These are phyloP conservation scores for Allacma fusca DNA, from an alignment of 2,888 invertebrate genomes.

Conservation along the genomic window DNA sequence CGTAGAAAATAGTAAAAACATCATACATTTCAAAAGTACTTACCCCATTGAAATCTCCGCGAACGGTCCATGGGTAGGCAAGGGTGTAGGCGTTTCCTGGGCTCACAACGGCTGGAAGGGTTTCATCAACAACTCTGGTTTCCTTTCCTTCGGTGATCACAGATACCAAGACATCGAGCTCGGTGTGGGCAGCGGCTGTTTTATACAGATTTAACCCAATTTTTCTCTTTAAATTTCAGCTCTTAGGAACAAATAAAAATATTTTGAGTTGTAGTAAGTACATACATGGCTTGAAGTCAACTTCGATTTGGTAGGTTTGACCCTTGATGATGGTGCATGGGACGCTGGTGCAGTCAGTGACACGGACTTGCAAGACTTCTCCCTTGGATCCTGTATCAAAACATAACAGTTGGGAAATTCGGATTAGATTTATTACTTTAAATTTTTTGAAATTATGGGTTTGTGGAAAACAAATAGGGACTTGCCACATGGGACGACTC, in stretches of 20 bases:
- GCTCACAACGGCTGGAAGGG: background rate
- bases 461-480: background rate
- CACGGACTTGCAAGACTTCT: constrained; percentile 40
- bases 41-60: background rate
- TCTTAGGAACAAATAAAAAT: no score
- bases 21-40: no score
- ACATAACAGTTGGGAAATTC: background rate
- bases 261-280: background rate
- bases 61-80: constrained; percentile 37
- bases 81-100: constrained; percentile 35
- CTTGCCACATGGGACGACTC: constrained; percentile 29
- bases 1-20: no score
- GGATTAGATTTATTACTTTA: background rate
- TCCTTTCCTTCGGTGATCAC: constrained; percentile 21
- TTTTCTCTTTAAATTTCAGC: no score
- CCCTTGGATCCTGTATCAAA: constrained; percentile 32
- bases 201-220: no score
- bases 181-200: background rate
- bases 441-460: background rate
- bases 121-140: background rate
- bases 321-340: constrained; percentile 27
- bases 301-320: constrained; percentile 33
- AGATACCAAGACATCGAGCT: constrained; percentile 9
- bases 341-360: constrained; percentile 36
- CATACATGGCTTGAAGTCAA: constrained; percentile 37